Base-by-base conservation (phyloP, 1,140 invertebrate genomes). In the Lepidurus packardi region DNA sequence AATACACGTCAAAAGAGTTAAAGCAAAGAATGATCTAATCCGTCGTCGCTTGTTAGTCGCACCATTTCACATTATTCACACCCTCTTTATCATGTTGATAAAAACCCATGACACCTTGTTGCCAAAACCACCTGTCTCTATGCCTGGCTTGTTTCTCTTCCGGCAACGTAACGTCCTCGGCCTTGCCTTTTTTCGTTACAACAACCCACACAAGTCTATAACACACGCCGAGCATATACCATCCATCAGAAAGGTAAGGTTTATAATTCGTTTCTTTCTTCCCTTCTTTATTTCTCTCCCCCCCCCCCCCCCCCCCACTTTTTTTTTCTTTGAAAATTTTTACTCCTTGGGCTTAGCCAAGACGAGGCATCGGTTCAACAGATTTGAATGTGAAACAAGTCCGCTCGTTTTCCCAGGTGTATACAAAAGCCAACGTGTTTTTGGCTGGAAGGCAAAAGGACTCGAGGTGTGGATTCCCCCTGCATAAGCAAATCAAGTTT, bases 51-150 rank as follows among this genome's bases (percentile, higher is more conserved):
- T 16, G 21, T 65, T 65, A 65, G 53, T 65, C 53, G 7, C 53
- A 65, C n/a, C 21, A 65, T 65, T 65, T 21, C 21, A 9, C 53
- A 65, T 65, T 65, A 21, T 16, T 65, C 53, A 65, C 53, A 65
- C 53, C 53, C 53, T 65, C 53, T 65, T 65, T 65, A 65, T 65
- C 53, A 65, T 65, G 53, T 65, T 65, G 53, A 65, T 65, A 65
- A 21, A 65, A 65, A 65, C 53, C 16, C 53, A 65, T 21, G 53
- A 65, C 53, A 65, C 53, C 53, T 65, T 65, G 53, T 65, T 65
- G 53, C 53, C 53, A 21, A 65, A 65, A 65, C 53, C 53, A 65
- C 53, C 53, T 65, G 53, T 65, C 53, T 34, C 34, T 21, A n/a
- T 65, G 53, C 53, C 16, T 9, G 16, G 6, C 53, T 65, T 65